These are phyloP conservation scores for Diarsia mendica DNA, from an alignment of 2,888 invertebrate genomes.

Conservation along the genomic window DNA sequence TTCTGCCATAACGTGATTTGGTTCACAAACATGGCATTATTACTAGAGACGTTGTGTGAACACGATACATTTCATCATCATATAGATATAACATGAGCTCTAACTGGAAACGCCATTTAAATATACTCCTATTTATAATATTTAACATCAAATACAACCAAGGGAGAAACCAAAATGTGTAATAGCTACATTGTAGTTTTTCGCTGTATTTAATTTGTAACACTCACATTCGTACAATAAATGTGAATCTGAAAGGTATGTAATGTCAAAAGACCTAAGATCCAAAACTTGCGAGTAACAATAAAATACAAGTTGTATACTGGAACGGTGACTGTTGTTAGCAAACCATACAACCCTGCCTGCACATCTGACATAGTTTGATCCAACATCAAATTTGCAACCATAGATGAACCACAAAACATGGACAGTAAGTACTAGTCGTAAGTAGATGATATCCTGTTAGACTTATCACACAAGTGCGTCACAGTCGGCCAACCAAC, in stretches of 20 bases:
- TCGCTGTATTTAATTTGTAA: conserved; percentile 77
- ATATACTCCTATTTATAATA: conserved; percentile 71
- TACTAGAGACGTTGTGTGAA: conserved; percentile 72
- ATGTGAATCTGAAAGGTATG: conserved; percentile 78
- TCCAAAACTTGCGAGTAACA: conserved; percentile 82
- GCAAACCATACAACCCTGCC: conserved; percentile 68
- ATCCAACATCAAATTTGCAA: conserved; percentile 51
- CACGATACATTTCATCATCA: conserved; percentile 72
- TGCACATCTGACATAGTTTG: conserved; percentile 67
- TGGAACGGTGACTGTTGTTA: conserved; percentile 75
- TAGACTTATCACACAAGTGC: conserved; percentile 63
- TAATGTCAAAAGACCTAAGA: conserved; percentile 85
- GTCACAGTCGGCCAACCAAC: conserved; percentile 44
- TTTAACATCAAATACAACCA: conserved; percentile 81
- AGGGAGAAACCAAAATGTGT: conserved; percentile 70
- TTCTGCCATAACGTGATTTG: conserved; percentile 76
- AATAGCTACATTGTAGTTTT: conserved; percentile 71
- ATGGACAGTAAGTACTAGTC: conserved; percentile 64
- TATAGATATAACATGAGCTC: conserved; percentile 71
- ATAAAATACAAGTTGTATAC: conserved; percentile 80
- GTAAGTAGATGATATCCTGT: conserved; percentile 59
- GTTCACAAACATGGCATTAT: conserved; percentile 71
- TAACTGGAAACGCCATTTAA: conserved; percentile 73
- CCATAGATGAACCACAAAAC: conserved; percentile 55
- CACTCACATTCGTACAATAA: conserved; percentile 69